Evolutionary conservation across 2,888 invertebrate genomes (phyloP).

Genomic region (Sturmia bella): DNA sequence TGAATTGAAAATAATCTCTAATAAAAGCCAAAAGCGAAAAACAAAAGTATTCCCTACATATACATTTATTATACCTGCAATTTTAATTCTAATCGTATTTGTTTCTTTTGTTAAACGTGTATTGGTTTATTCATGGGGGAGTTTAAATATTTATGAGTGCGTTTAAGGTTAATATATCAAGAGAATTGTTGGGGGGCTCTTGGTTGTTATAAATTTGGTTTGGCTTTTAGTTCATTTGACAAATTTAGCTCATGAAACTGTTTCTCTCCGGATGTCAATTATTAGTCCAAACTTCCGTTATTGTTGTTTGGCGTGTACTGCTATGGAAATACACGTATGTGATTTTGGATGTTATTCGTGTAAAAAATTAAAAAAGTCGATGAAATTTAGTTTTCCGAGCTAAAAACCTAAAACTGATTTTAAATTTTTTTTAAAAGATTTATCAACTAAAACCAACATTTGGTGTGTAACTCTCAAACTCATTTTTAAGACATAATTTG

Average conservation of each 20-base stretch:
- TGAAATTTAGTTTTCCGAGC: too few relatives aligned
- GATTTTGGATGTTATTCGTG: not conserved
- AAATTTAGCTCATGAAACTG: conserved; percentile 76
- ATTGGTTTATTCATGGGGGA: not conserved
- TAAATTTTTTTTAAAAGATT: too few relatives aligned
- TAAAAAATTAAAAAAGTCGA: too few relatives aligned
- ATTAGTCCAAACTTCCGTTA: conserved; percentile 77
- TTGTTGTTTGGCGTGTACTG: conserved; percentile 22
- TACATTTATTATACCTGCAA: conserved; percentile 23
- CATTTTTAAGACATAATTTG: too few relatives aligned
- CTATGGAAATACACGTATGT: not conserved
- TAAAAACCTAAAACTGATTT: too few relatives aligned
- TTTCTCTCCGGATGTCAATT: conserved; percentile 79
- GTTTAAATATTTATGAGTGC: not conserved
- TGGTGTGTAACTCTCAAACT: too few relatives aligned
- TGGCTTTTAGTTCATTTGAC: conserved; percentile 72
- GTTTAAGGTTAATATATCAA: not conserved
- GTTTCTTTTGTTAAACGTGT: not conserved
- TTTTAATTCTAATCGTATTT: conserved; percentile 27
- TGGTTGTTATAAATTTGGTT: conserved; percentile 68
- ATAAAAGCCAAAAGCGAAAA: not conserved
- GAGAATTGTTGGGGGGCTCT: conserved; percentile 35
- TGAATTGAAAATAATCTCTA: conserved; percentile 16
- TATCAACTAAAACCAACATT: too few relatives aligned
- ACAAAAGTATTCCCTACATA: conserved; percentile 1